These are phyloP conservation scores for Pseudococcus viburni DNA, from an alignment of 2,888 invertebrate species.

Conservation along the genomic window DNA sequence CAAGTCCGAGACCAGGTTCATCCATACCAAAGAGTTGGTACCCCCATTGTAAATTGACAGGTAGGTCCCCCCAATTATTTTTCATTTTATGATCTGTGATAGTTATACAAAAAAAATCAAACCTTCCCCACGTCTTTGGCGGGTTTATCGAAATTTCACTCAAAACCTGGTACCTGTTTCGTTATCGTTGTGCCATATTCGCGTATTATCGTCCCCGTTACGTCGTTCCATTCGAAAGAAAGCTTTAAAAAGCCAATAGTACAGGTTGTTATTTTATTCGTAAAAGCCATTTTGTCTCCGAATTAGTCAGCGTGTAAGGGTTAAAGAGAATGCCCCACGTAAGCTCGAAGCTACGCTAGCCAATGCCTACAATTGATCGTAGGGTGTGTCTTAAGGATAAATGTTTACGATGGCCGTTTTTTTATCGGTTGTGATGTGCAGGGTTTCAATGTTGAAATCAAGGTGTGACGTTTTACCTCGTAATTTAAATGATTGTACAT, in stretches of 20 bases:
- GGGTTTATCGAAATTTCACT: neutral
- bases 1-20: constrained; percentile 87
- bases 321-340: too few relatives aligned
- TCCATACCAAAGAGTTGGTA: constrained; percentile 96
- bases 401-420: neutral
- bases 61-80: constrained; percentile 58
- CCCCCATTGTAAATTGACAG: constrained; percentile 77
- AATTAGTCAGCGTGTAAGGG: neutral
- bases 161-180: constrained; percentile 11
- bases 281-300: constrained; percentile 60
- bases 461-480: constrained; percentile 42
- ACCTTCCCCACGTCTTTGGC: neutral
- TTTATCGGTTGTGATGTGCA: constrained; percentile 40
- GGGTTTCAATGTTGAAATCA: neutral
- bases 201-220: too few relatives aligned
- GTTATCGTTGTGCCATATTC: constrained; percentile 27
- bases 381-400: neutral
- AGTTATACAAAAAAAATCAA: constrained; percentile 45
- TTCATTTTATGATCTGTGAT: constrained; percentile 57
- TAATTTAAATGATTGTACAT: constrained; percentile 51
- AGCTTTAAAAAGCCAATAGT: neutral
- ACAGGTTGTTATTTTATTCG: constrained; percentile 53
- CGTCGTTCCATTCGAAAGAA: too few relatives aligned
- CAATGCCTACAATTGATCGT: neutral
- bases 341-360: neutral